phyloP scores from a whole-genome alignment of 2,888 invertebrate genomes.

The Odontothrips loti region DNA sequence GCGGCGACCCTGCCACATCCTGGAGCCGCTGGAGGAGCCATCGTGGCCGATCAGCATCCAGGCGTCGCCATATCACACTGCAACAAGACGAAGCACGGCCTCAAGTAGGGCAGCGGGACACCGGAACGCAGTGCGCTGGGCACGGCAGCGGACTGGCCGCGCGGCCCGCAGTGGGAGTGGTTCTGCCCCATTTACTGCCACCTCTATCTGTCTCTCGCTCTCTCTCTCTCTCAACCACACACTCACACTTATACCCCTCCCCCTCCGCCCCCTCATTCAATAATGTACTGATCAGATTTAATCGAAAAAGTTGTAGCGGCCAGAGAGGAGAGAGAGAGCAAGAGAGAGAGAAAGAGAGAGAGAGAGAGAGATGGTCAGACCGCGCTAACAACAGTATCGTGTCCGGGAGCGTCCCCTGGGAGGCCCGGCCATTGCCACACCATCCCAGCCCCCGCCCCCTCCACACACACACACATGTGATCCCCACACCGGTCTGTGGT shows the following conservation, averaged over 20 bases:
- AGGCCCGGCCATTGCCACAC: background rate
- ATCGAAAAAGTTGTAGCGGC: constrained; percentile 18
- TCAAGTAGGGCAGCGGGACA: too few relatives aligned
- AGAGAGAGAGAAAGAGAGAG: too few relatives aligned
- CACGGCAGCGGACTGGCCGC: too few relatives aligned
- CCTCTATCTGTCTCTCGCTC: too few relatives aligned
- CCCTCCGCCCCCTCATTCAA: background rate
- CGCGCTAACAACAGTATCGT: constrained; percentile 17
- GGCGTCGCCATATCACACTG: background rate
- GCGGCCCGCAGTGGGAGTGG: too few relatives aligned
- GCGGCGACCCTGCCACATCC: constrained; percentile 16
- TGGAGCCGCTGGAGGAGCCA: background rate
- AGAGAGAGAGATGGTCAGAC: too few relatives aligned
- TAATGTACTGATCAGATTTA: constrained; percentile 19
- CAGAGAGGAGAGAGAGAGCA: background rate
- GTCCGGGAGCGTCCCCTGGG: background rate
- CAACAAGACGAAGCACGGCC: too few relatives aligned
- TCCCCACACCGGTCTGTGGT: background rate
- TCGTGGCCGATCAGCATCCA: background rate
- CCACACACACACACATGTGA: background rate
- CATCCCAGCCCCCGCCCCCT: background rate
- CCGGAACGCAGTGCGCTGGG: too few relatives aligned
- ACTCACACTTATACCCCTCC: background rate
- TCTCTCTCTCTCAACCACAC: too few relatives aligned
- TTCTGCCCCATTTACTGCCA: background rate